Conservation (phyloP, 2,797 vertebrate species). For the Euthynnus affinis region DNA sequence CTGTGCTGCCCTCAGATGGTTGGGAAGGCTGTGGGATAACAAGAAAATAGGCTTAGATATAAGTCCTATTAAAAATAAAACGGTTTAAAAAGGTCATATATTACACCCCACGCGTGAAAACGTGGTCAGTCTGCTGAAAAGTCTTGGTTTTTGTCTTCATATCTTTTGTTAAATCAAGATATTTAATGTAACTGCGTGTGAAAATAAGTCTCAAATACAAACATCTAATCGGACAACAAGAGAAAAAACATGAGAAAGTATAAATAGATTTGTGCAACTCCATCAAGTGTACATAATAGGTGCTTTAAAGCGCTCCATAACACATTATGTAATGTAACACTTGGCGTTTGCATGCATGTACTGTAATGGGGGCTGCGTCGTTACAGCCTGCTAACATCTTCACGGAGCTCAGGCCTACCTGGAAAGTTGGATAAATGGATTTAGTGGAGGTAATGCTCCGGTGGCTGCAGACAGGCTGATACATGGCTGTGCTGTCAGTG, state of each 20-base stretch:
- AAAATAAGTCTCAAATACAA: background rate
- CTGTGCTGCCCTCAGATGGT: background rate
- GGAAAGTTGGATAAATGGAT: constrained; percentile 46
- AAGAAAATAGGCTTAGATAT: background rate
- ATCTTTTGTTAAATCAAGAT: background rate
- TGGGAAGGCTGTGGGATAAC: background rate
- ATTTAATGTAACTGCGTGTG: background rate
- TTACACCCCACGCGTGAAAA: background rate
- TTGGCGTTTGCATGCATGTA: background rate
- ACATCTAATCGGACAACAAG: background rate
- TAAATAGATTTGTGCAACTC: background rate
- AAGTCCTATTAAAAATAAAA: background rate
- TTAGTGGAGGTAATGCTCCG: constrained; percentile 57
- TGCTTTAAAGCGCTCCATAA: constrained; percentile 21
- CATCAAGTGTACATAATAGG: background rate
- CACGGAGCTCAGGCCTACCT: constrained; percentile 67
- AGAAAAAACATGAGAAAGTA: background rate
- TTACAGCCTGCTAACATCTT: constrained; percentile 43
- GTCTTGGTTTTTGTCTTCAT: background rate
- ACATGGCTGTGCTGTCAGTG: constrained; percentile 61
- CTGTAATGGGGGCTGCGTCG: constrained; percentile 44
- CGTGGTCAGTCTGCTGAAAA: background rate
- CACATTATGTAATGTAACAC: constrained; percentile 60
- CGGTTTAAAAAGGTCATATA: background rate
- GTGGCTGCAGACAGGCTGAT: constrained; percentile 30